Conservation (phyloP, 2,113 vertebrate genomes). For the Prochilodus magdalenae region DNA sequence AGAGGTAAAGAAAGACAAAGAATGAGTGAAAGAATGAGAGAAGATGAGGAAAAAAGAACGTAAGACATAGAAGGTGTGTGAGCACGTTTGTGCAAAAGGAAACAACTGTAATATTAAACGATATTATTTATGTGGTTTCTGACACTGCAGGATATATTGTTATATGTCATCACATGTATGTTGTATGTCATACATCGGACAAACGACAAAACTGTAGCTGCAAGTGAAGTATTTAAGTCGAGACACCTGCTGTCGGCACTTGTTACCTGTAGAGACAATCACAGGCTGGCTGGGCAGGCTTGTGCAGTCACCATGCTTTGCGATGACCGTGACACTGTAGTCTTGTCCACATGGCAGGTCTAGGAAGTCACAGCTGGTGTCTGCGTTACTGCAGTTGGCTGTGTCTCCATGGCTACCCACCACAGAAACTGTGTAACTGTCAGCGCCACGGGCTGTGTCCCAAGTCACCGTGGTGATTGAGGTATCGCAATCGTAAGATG, state of each 20-base stretch:
- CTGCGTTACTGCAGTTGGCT: slow-evolving; percentile 42
- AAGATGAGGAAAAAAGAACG: too few relatives aligned
- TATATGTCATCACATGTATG: too few relatives aligned
- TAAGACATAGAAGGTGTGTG: too few relatives aligned
- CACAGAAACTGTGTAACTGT: slow-evolving; percentile 66
- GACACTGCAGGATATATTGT: too few relatives aligned
- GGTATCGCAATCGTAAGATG: slow-evolving; percentile 62
- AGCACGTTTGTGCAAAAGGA: too few relatives aligned
- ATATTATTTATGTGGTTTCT: too few relatives aligned
- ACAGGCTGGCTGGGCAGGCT: slow-evolving; percentile 64
- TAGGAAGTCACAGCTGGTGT: slow-evolving; percentile 65
- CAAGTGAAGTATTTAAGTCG: not conserved
- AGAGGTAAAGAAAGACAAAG: not conserved
- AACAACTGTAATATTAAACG: too few relatives aligned
- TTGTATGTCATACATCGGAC: too few relatives aligned
- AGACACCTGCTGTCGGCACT: not conserved
- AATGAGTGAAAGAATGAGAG: too few relatives aligned
- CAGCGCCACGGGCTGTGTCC: slow-evolving; percentile 67
- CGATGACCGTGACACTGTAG: slow-evolving; percentile 72
- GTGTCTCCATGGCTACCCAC: slow-evolving; percentile 58
- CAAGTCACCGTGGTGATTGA: slow-evolving; percentile 68
- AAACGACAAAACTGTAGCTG: too few relatives aligned
- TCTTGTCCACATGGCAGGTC: slow-evolving; percentile 73
- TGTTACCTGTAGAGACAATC: slow-evolving; percentile 69
- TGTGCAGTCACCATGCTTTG: slow-evolving; percentile 60